Conservation (phyloP, 2,888 invertebrate species). For the Iselma pallidipennis region DNA sequence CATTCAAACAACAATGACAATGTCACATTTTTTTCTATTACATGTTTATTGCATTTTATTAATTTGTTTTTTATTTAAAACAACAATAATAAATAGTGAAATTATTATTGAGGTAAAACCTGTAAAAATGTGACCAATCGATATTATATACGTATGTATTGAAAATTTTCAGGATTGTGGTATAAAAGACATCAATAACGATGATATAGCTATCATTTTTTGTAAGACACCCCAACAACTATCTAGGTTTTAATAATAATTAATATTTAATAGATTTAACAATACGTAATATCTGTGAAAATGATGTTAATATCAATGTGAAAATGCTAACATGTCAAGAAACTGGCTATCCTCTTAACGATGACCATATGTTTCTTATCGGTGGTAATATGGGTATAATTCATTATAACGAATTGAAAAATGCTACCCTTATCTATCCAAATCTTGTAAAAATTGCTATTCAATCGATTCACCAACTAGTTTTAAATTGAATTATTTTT, state of each 20-base stretch:
- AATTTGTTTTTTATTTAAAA: conserved; percentile 15
- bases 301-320: conserved; percentile 5
- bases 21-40: conserved; percentile 21
- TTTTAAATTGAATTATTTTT: neutral
- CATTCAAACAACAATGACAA: conserved; percentile 15
- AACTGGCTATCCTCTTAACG: conserved; percentile 1
- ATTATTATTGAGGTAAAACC: conserved; percentile 13
- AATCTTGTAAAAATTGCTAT: conserved; percentile 45
- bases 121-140: neutral
- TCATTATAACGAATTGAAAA: conserved; percentile 40
- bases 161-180: conserved; percentile 10
- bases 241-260: neutral
- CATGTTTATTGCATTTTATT: conserved; percentile 16
- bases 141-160: neutral
- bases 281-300: conserved; percentile 13
- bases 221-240: conserved; percentile 7
- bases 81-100: conserved; percentile 8
- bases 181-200: conserved; percentile 9
- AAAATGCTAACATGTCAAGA: conserved; percentile 11
- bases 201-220: conserved; percentile 21
- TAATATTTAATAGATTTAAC: conserved; percentile 14
- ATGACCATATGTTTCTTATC: conserved; percentile 43
- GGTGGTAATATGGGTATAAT: conserved; percentile 51
- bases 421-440: conserved; percentile 51
- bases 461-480: neutral